Evolutionary conservation across 1,140 invertebrate species (phyloP).

Genomic region (Calephelis nemesis): DNA sequence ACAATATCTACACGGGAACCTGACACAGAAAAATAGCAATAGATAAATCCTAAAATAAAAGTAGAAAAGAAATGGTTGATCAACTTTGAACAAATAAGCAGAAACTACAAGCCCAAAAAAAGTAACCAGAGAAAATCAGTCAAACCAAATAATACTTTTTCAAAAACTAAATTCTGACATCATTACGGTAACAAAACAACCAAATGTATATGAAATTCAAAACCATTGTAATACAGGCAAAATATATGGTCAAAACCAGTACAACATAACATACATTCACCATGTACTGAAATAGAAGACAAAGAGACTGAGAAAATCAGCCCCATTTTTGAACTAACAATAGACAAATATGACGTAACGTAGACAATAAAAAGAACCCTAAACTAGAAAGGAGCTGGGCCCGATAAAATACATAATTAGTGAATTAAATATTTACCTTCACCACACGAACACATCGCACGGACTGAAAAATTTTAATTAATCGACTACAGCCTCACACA

Average conservation of each 20-base stretch:
- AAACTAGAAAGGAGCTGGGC: too few species aligned
- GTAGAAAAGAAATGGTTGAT: slow-evolving; percentile 19
- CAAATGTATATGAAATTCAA: slow-evolving; percentile 20
- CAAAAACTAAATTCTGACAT: slow-evolving; percentile 11
- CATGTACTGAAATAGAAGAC: slow-evolving; percentile 1
- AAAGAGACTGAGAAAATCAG: background rate
- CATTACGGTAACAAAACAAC: slow-evolving; percentile 14
- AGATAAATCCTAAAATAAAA: slow-evolving; percentile 18
- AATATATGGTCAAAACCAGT: slow-evolving; percentile 9
- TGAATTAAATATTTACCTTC: too few species aligned
- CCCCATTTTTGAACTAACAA: background rate
- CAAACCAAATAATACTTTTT: slow-evolving; percentile 31
- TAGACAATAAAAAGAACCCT: background rate
- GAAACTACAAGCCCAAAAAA: slow-evolving; percentile 25
- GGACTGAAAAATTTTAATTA: background rate
- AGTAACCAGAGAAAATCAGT: slow-evolving; percentile 23
- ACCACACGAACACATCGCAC: background rate
- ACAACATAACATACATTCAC: slow-evolving; percentile 12
- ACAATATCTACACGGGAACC: slow-evolving; percentile 19
- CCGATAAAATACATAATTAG: too few species aligned
- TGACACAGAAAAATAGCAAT: slow-evolving; percentile 12
- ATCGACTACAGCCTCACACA: too few species aligned
- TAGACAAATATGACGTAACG: background rate
- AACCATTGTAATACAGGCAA: slow-evolving; percentile 4
- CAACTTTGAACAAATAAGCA: slow-evolving; percentile 23